A percentile compares a stretch with the other conserved stretches of the same genome.
These are phyloP conservation scores for Xenopus borealis DNA, from an alignment of 2,113 vertebrate genomes.

Conservation along the genomic window DNA sequence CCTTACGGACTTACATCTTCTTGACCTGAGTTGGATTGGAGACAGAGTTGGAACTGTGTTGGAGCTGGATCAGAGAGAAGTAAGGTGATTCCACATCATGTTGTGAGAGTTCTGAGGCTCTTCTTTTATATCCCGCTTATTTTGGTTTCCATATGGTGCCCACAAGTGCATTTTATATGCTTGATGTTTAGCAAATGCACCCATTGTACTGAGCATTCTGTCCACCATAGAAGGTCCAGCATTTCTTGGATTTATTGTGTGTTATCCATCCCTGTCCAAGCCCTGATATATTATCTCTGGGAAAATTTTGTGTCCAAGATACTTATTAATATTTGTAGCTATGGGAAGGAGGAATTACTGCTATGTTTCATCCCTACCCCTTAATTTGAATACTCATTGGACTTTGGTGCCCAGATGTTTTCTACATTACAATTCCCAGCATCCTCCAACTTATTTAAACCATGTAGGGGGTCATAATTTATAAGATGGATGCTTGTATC, in stretches of 20 bases:
- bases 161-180: no score
- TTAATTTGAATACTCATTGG: no score
- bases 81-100: not conserved
- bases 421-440: constrained; percentile 24
- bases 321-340: constrained; percentile 48
- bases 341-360: constrained; percentile 43
- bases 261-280: constrained; percentile 28
- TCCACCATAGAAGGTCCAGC: constrained; percentile 19
- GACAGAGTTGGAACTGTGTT: not conserved
- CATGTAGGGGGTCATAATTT: no score
- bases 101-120: not conserved
- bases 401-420: no score
- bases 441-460: no score
- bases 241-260: constrained; percentile 22
- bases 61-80: no score
- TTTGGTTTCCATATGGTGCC: constrained; percentile 16
- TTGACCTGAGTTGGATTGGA: no score
- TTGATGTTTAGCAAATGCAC: constrained; percentile 8
- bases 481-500: no score
- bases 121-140: not conserved
- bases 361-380: constrained; percentile 47
- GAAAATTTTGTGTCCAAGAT: no score
- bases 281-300: constrained; percentile 46
- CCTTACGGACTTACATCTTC: no score
- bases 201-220: constrained; percentile 4